Conservation (phyloP, 2,797 vertebrate species). For the Premnoplex brunnescens region DNA sequence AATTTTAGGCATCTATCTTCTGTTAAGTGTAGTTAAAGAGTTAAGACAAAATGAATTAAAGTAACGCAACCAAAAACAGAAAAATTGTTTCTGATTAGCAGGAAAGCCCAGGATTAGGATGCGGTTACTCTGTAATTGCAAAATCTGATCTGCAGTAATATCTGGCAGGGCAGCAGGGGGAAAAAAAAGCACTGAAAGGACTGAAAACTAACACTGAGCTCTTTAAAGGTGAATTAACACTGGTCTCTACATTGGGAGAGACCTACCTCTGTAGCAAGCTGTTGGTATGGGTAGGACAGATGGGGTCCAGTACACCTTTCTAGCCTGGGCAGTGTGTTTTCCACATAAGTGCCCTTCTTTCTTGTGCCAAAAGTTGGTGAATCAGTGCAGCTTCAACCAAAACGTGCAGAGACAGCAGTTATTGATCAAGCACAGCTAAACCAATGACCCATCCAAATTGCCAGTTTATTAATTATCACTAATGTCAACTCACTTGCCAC, state of each 20-base stretch:
- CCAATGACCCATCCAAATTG: background rate
- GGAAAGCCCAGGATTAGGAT: constrained; percentile 37
- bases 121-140: constrained; percentile 16
- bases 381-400: background rate
- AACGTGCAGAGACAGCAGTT: background rate
- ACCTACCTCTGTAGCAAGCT: background rate
- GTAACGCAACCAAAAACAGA: background rate
- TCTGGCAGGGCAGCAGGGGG: background rate
- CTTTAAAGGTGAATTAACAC: background rate
- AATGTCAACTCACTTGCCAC: constrained; percentile 1
- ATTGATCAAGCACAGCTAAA: background rate
- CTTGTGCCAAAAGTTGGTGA: background rate
- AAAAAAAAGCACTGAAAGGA: background rate
- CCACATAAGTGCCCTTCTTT: background rate
- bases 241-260: background rate
- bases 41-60: constrained; percentile 30
- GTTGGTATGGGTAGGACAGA: background rate
- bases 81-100: constrained; percentile 48
- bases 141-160: constrained; percentile 39
- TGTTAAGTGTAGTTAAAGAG: background rate
- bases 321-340: background rate
- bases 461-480: constrained; percentile 25
- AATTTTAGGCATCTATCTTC: background rate
- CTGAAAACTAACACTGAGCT: background rate
- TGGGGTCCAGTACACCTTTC: background rate